Conservation (phyloP, 92 coral and sea anemone species). For the Plumapathes pennacea region DNA sequence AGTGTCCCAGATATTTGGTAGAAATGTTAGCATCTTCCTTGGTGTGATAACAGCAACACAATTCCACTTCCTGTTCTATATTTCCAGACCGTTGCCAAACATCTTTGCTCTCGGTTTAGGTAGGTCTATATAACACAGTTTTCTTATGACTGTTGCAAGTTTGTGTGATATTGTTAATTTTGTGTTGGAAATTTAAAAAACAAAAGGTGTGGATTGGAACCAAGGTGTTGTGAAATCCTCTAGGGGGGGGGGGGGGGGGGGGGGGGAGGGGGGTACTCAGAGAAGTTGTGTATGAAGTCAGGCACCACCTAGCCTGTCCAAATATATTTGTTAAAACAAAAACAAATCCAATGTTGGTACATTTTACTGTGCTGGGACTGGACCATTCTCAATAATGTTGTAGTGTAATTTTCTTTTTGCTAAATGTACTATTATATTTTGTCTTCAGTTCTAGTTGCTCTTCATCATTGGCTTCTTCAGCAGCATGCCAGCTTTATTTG, state of each 20-base stretch:
- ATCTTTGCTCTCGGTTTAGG: constrained; percentile 93
- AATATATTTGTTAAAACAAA: too few relatives aligned
- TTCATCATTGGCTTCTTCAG: constrained; percentile 67
- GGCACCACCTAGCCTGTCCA: too few relatives aligned
- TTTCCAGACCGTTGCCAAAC: constrained; percentile 93
- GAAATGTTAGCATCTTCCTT: constrained; percentile 65
- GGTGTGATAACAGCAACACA: constrained; percentile 69
- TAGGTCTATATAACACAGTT: too few relatives aligned
- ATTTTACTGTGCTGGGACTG: too few relatives aligned
- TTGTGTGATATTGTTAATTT: too few relatives aligned
- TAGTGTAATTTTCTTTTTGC: too few relatives aligned
- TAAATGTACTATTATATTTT: too few relatives aligned
- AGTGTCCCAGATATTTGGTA: constrained; percentile 79
- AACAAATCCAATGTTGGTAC: too few relatives aligned
- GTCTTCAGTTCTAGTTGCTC: constrained; percentile 62
- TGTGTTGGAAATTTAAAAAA: too few relatives aligned
- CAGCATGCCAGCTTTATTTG: constrained; percentile 73
- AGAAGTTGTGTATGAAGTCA: not conserved
- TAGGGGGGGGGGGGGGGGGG: too few relatives aligned
- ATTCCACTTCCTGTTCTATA: constrained; percentile 88
- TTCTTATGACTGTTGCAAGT: too few relatives aligned
- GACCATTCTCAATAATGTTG: too few relatives aligned
- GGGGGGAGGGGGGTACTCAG: not conserved
- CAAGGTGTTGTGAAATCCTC: not conserved
- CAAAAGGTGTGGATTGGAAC: not conserved